phyloP scores from a whole-genome alignment of 2,888 invertebrate species.

The Heliconius cydno region DNA sequence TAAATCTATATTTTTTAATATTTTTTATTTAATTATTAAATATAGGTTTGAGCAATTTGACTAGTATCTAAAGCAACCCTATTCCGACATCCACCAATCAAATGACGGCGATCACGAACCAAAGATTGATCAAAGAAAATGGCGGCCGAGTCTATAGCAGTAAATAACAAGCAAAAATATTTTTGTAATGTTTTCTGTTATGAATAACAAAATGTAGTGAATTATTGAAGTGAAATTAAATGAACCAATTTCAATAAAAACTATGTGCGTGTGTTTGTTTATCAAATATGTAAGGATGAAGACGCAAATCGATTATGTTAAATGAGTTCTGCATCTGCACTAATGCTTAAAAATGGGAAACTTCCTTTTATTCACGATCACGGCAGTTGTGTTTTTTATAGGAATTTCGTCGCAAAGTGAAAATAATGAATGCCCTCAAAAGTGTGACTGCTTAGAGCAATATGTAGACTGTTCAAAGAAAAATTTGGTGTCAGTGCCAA shows the following conservation, averaged over 20 bases:
- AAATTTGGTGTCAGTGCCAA: slow-evolving; percentile 87
- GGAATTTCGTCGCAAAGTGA: slow-evolving; percentile 65
- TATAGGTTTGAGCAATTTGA: slow-evolving; percentile 3
- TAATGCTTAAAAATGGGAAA: slow-evolving; percentile 81
- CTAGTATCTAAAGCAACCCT: slow-evolving; percentile 17
- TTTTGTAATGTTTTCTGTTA: slow-evolving; percentile 56
- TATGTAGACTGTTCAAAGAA: slow-evolving; percentile 90
- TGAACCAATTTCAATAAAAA: slow-evolving; percentile 58
- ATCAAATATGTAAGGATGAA: slow-evolving; percentile 76
- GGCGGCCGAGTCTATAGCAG: slow-evolving; percentile 68
- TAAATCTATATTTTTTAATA: background rate
- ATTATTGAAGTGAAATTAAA: slow-evolving; percentile 58
- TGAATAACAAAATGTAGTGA: slow-evolving; percentile 64
- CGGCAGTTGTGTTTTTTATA: slow-evolving; percentile 63
- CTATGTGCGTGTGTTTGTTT: slow-evolving; percentile 53
- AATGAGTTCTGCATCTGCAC: slow-evolving; percentile 68
- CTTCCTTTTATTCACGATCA: slow-evolving; percentile 75
- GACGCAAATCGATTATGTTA: slow-evolving; percentile 59
- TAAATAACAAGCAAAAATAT: slow-evolving; percentile 66
- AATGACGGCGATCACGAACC: slow-evolving; percentile 19
- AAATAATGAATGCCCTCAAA: slow-evolving; percentile 85
- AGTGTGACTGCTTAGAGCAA: slow-evolving; percentile 88
- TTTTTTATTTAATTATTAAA: no score
- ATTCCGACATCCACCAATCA: slow-evolving; percentile 21
- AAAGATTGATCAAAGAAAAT: slow-evolving; percentile 64